phyloP scores from a whole-genome alignment of 1,140 invertebrate genomes.

The Mercenaria mercenaria region DNA sequence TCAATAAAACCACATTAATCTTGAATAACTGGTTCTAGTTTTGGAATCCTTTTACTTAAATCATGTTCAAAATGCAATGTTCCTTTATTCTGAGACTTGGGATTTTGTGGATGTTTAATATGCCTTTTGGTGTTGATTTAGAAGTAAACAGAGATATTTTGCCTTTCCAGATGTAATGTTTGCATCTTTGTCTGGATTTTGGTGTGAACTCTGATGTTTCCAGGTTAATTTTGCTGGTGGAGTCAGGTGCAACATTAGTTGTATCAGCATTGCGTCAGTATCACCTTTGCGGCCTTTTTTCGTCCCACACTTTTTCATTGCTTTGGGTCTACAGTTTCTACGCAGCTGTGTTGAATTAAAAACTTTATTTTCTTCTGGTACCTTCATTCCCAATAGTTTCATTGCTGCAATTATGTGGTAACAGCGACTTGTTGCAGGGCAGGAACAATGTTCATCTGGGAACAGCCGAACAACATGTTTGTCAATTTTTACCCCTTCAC shows the following conservation, averaged over 20 bases:
- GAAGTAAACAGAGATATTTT: no score
- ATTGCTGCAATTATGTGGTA: constrained; percentile 3
- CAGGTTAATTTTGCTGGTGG: not conserved
- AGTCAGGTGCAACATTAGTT: not conserved
- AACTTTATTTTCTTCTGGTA: not conserved
- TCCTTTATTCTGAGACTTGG: no score
- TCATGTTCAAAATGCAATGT: no score
- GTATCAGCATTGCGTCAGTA: not conserved
- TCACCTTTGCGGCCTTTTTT: not conserved
- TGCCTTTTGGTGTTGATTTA: no score
- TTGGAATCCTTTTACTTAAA: no score
- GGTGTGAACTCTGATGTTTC: not conserved
- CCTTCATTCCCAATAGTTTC: not conserved
- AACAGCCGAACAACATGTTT: not conserved
- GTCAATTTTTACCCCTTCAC: not conserved
- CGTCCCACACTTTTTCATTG: not conserved
- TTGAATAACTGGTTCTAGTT: no score
- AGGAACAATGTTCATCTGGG: not conserved
- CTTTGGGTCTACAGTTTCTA: not conserved
- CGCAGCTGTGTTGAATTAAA: no score
- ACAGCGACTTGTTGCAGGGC: not conserved
- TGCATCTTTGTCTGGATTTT: no score
- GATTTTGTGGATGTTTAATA: no score
- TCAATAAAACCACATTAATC: no score
- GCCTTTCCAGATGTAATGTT: no score